Percentiles rank a stretch among this genome's conserved stretches.
Conservation (phyloP, 1,140 invertebrate species). For the Chelonus insularis region DNA sequence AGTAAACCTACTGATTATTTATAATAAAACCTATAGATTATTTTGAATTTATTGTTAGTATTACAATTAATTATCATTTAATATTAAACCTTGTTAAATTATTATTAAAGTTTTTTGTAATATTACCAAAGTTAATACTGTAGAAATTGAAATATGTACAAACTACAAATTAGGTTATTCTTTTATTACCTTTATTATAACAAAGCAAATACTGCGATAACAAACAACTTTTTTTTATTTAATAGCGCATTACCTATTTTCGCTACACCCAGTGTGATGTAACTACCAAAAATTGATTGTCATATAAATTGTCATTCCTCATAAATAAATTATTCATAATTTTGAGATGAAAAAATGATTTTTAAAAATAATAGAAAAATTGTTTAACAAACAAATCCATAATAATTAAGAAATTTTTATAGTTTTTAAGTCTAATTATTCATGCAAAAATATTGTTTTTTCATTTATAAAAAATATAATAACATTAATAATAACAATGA, state of each 20-base stretch:
- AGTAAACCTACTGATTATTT: constrained; percentile 28
- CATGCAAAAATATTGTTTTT: too few species aligned
- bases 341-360: too few species aligned
- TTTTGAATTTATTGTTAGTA: constrained; percentile 1
- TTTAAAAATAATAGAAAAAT: not conserved
- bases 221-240: constrained; percentile 24
- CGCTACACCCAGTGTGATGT: constrained; percentile 24
- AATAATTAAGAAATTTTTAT: too few species aligned
- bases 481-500: too few species aligned
- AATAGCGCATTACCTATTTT: constrained; percentile 7
- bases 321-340: too few species aligned
- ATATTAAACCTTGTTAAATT: not conserved
- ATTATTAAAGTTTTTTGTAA: too few species aligned
- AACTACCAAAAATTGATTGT: constrained; percentile 30
- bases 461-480: too few species aligned
- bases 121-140: too few species aligned
- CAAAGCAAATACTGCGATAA: constrained; percentile 33
- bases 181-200: constrained; percentile 11
- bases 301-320: constrained; percentile 26
- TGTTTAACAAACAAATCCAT: too few species aligned
- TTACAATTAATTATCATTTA: not conserved
- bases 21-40: constrained; percentile 26
- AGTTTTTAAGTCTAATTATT: too few species aligned
- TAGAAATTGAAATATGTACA: constrained; percentile 29
- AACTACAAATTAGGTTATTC: constrained; percentile 30